Evolutionary conservation across 2,113 vertebrate genomes (phyloP), one percentile per base, ranked within the genome.

Genomic region (Meles meles): DNA sequence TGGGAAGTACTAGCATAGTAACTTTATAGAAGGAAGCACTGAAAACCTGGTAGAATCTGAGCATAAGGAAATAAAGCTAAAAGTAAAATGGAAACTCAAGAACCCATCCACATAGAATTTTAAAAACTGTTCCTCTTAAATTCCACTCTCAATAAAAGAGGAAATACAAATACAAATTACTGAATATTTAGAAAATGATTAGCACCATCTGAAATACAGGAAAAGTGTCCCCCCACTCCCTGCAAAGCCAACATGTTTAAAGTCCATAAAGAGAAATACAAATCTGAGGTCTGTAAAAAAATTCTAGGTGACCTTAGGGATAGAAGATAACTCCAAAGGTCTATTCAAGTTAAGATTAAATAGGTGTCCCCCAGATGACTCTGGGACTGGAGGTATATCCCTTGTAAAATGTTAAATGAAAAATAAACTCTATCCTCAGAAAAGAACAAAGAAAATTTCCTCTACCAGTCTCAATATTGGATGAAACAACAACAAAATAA

Each of bases 131-230:
- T 1, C 80, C 3, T 85, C 34, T 96, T 52, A 71, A 72, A n/a
- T 88, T 57, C 61, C 37, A 77, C 13, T 87, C 55, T 65, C 23
- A 42, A 49, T 81, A 13, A 91, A 76, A 55, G 69, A 88, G 67
- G 37, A 88, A 80, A 65, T 86, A 29, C 12, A 90, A 67, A 83
- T 31, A 81, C 31, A 86, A 69, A 59, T 90, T 95, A 90, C 42
- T 93, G 57, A 92, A 52, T 94, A 90, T 76, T 85, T 93, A 83
- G 39, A 88, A 95, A 49, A 80, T 67, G 17, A 76, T 31, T 82
- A 83, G 69, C 5, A 69, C 18, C 21, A 71, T 71, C 18, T 91
- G 49, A 95, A 93, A 93, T 81, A 59, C 27, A 72, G n/a, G 6
- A 29, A 57, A 89, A 49, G 39, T 49, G 6, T 6, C 52, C 52